Base-by-base conservation (phyloP, 2,113 vertebrate species). In the Rhizomys pruinosus region DNA sequence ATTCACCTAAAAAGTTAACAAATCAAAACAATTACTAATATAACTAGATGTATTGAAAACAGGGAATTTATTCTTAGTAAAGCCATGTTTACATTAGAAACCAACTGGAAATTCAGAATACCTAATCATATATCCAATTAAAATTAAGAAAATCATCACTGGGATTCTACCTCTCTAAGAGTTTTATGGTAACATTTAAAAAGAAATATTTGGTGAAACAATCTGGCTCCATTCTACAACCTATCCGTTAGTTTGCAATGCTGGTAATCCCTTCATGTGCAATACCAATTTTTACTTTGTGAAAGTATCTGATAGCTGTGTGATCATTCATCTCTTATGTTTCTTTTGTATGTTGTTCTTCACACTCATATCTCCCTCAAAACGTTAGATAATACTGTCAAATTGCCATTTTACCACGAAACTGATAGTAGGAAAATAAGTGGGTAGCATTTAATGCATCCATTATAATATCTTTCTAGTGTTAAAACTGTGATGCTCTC, bases 401-500 rank as follows among this genome's bases (percentile, higher is more conserved):
- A 3, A 44, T 57, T 86, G 55, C 3, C 89, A 1, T 37, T 34
- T 12, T 77, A 73, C 13, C 57, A 34, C 39, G 59, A 55, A 7
- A 69, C 1, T 4, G 19, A 7, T 91, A 32, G 34, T 0, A 63
- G 25, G 4, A 59, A 93, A 81, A 87, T 93, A 34, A 78, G n/a
- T 64, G 2, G 68, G 68, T 32, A 2, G 2, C 15, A 23, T 59
- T 63, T 86, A 6, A n/a, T 74, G 7, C 1, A 34, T 79, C 34
- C 37, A 93, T 17, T 39, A 22, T 57, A 92, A 66, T 29, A 82
- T 79, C 27, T 13, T 44, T 37, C 73, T 42, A 92, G 78, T 20
- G 66, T 39, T 29, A 89, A 72, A 16, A 80, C 6, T 71, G 19
- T 55, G 84, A 96, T 95, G 37, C 57, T 91, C 2, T 44, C 69